These are phyloP conservation scores for Oriolus oriolus DNA, from an alignment of 2,113 vertebrate species.

Conservation along the genomic window DNA sequence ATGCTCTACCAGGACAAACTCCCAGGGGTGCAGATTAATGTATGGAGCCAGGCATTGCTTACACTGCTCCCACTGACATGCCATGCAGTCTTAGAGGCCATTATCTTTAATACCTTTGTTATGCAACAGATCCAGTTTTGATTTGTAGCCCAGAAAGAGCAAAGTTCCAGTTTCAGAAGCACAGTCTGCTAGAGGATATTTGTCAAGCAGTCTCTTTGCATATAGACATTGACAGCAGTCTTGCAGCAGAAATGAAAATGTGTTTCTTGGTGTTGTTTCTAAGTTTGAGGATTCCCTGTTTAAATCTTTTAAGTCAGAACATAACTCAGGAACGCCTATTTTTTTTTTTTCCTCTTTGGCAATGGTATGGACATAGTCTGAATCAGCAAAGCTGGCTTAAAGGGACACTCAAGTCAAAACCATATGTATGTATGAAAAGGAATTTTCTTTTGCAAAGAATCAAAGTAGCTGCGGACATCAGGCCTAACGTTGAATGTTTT, in stretches of 20 bases:
- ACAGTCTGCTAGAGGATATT: not conserved
- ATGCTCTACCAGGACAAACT: not conserved
- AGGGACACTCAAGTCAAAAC: not conserved
- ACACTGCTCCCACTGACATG: not conserved
- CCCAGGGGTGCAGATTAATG: not conserved
- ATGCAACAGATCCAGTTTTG: conserved; percentile 12
- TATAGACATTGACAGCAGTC: not conserved
- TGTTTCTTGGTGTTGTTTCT: not conserved
- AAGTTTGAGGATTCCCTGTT: not conserved
- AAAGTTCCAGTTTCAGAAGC: not conserved
- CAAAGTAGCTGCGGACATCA: not conserved
- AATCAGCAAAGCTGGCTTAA: conserved; percentile 10
- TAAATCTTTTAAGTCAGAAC: not conserved
- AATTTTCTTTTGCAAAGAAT: not conserved
- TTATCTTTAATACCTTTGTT: not conserved
- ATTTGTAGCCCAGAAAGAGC: conserved; percentile 4
- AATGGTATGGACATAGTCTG: not conserved
- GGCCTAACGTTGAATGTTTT: not conserved
- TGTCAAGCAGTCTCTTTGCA: not conserved
- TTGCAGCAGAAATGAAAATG: not conserved
- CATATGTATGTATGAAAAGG: not conserved
- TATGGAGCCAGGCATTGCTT: not conserved
- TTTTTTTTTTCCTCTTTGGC: not conserved
- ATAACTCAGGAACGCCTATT: not conserved
- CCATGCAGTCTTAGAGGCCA: not conserved